A percentile compares a stretch with the other conserved stretches of the same genome.
These are phyloP conservation scores for Branchellion lobata DNA, from an alignment of 2,888 invertebrate species.

Conservation along the genomic window DNA sequence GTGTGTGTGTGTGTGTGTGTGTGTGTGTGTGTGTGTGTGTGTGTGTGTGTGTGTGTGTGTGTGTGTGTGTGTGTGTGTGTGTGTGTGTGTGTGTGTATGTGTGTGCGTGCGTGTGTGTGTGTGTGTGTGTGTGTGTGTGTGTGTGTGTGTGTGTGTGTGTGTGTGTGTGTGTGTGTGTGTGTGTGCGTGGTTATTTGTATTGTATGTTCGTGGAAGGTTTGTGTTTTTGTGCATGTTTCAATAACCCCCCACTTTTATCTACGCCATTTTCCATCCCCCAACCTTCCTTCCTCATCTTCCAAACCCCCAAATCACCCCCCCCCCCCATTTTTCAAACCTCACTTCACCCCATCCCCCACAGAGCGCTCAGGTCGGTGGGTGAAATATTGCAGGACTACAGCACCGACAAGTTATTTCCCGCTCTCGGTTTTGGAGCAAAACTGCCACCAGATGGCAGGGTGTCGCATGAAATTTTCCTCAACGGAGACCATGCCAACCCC, in stretches of 20 bases:
- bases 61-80: no score
- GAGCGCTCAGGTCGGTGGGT: conserved; percentile 64
- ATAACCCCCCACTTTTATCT: no score
- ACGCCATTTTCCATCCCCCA: no score
- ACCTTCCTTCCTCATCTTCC: conserved; percentile 58
- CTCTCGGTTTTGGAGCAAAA: conserved; percentile 66
- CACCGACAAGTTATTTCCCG: conserved; percentile 66
- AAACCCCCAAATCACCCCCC: conserved; percentile 63
- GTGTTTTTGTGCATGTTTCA: no score
- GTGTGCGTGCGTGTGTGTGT: no score
- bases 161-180: no score
- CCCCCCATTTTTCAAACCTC: conserved; percentile 64
- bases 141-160: no score
- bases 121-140: no score
- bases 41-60: no score
- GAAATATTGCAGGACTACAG: conserved; percentile 64
- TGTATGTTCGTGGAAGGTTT: no score
- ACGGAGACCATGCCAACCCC: conserved; percentile 66
- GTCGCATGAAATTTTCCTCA: conserved; percentile 66
- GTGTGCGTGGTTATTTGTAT: no score
- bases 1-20: not conserved
- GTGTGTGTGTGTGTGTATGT: no score
- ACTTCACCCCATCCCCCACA: not conserved
- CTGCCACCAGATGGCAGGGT: conserved; percentile 64
- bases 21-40: not conserved